These are phyloP conservation scores for Enteromius paludinosus DNA, from an alignment of 2,797 vertebrate genomes.

Conservation along the genomic window DNA sequence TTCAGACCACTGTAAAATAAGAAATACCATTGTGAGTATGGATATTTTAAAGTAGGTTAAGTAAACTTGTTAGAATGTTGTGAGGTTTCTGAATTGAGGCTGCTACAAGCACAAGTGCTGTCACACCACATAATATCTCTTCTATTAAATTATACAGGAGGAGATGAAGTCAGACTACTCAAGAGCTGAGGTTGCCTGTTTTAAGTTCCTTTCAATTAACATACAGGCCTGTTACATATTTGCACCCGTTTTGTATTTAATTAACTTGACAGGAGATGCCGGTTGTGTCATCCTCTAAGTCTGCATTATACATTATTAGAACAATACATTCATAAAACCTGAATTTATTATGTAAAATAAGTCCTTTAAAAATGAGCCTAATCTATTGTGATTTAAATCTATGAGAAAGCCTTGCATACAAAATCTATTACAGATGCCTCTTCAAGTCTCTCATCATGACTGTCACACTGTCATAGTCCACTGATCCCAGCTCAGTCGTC, in stretches of 20 bases:
- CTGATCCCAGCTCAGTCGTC: no score
- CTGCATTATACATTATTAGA: background rate
- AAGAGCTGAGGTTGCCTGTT: constrained; percentile 47
- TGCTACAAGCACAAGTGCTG: constrained; percentile 20
- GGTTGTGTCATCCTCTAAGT: background rate
- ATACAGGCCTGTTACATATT: background rate
- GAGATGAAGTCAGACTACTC: constrained; percentile 71
- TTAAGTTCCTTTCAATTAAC: constrained; percentile 6
- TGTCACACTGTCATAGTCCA: no score
- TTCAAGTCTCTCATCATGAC: background rate
- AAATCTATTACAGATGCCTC: background rate
- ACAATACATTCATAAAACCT: background rate
- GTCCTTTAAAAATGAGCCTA: background rate
- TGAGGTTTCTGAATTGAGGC: constrained; percentile 16
- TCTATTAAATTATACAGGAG: constrained; percentile 68
- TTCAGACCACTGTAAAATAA: background rate
- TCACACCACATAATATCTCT: constrained; percentile 45
- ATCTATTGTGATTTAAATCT: background rate
- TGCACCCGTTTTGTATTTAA: background rate
- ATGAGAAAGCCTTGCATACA: background rate
- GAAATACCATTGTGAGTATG: background rate
- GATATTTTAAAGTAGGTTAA: constrained; percentile 19
- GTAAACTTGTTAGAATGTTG: constrained; percentile 23
- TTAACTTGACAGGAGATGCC: background rate
- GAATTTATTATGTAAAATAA: background rate